A percentile compares a stretch with the other conserved stretches of the same genome.
phyloP scores from a whole-genome alignment of 2,113 vertebrate genomes.

The cat (Felis catus) region DNA sequence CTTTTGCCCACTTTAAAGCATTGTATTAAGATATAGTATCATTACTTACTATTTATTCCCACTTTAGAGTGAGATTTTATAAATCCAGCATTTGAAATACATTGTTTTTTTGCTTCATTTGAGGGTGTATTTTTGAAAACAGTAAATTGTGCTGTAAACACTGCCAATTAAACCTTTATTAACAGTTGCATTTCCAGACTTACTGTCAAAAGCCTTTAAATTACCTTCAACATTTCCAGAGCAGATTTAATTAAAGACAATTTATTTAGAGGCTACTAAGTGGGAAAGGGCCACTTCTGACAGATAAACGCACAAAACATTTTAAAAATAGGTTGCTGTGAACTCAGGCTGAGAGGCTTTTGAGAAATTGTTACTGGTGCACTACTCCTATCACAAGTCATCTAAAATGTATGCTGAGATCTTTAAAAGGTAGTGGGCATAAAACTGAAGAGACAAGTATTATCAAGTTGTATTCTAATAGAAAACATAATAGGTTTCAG shows the following conservation, averaged over 20 bases:
- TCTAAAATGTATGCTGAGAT: background rate
- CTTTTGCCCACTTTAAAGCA: background rate
- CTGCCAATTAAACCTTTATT: background rate
- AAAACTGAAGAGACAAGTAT: background rate
- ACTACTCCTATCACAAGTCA: background rate
- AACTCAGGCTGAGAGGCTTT: background rate
- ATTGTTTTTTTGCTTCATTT: background rate
- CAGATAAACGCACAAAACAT: background rate
- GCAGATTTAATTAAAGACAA: background rate
- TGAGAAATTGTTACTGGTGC: background rate
- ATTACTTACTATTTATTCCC: background rate
- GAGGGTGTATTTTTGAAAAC: background rate
- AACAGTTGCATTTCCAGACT: background rate
- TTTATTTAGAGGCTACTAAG: background rate
- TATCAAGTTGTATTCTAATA: background rate
- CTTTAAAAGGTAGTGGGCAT: background rate
- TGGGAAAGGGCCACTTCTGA: background rate
- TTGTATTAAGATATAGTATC: too few species aligned
- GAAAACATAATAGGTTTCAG: background rate
- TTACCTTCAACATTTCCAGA: constrained; percentile 1
- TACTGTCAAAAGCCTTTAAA: constrained; percentile 16
- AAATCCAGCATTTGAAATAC: background rate
- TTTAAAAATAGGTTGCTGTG: background rate
- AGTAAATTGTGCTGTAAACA: background rate
- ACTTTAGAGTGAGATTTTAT: background rate